These are phyloP conservation scores for Alfaro cultratus DNA, from an alignment of 2,797 vertebrate genomes.

Conservation along the genomic window DNA sequence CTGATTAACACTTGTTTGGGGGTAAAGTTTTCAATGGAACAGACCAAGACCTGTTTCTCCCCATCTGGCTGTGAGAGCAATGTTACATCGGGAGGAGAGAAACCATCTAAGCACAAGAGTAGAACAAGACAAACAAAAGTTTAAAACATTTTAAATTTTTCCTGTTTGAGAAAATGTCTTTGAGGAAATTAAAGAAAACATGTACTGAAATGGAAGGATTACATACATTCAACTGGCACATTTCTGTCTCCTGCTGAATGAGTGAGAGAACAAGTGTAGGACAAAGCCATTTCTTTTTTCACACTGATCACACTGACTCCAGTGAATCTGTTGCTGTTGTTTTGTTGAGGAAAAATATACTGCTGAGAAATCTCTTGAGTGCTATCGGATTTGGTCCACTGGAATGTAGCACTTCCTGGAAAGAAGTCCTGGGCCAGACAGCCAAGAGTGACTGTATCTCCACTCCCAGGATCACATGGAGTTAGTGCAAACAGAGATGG, in stretches of 20 bases:
- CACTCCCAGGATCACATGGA: not conserved
- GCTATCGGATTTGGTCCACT: conserved; percentile 12
- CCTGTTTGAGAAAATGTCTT: not conserved
- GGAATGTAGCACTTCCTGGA: conserved; percentile 9
- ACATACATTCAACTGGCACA: not conserved
- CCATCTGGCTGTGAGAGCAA: not conserved
- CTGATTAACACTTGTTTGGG: not conserved
- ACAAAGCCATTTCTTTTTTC: not conserved
- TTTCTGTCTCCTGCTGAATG: accelerated
- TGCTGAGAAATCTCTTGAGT: accelerated
- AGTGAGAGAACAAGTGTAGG: conserved; percentile 12
- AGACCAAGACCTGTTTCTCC: not conserved
- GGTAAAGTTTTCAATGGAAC: not conserved
- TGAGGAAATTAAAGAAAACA: not conserved
- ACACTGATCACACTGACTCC: conserved; percentile 21
- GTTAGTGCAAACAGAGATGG: conserved; percentile 29
- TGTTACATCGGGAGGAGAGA: not conserved
- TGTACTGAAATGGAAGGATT: not conserved
- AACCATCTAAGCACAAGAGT: not conserved
- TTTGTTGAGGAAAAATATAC: not conserved
- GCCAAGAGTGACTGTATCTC: conserved; percentile 8
- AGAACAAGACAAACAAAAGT: not conserved
- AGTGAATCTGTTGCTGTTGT: not conserved
- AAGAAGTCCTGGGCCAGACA: conserved; percentile 28
- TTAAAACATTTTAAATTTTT: not conserved